These are phyloP conservation scores for Iphiclides podalirius DNA, from an alignment of 2,888 invertebrate species.

Conservation along the genomic window DNA sequence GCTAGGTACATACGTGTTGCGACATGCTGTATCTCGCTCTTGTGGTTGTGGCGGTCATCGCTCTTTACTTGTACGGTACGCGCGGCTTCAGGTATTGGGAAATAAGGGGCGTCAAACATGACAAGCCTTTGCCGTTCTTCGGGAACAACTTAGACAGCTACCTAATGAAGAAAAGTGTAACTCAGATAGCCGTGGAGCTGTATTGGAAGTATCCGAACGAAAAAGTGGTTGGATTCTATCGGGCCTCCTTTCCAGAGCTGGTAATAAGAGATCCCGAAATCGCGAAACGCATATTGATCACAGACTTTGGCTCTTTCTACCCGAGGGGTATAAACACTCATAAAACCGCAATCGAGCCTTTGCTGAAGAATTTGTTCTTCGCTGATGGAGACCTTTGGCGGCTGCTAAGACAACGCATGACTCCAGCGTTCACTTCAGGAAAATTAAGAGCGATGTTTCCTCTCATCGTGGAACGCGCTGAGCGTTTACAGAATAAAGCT, in stretches of 20 bases:
- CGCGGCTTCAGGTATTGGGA: constrained; percentile 28
- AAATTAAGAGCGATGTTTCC: constrained; percentile 37
- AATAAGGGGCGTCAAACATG: constrained; percentile 26
- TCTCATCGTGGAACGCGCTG: constrained; percentile 32
- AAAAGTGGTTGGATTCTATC: constrained; percentile 28
- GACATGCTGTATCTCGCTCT: not conserved
- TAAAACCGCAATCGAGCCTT: constrained; percentile 26
- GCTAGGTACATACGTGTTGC: not conserved
- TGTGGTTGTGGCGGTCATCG: not conserved
- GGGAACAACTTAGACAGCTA: constrained; percentile 24
- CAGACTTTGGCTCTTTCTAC: constrained; percentile 30
- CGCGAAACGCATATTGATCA: constrained; percentile 27
- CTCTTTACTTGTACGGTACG: constrained; percentile 27
- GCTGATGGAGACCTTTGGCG: constrained; percentile 45
- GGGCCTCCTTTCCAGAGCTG: constrained; percentile 24
- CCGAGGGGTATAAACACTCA: constrained; percentile 25
- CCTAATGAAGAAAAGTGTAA: constrained; percentile 21
- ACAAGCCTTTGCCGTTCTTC: constrained; percentile 28
- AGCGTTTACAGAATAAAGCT: constrained; percentile 41
- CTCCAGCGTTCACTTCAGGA: constrained; percentile 34
- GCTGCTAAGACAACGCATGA: constrained; percentile 53
- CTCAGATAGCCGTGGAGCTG: constrained; percentile 23
- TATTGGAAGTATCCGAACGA: constrained; percentile 31
- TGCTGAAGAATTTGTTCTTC: constrained; percentile 30
- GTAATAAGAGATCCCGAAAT: too few relatives aligned